These are phyloP conservation scores for Ferrisia virgata DNA, from an alignment of 2,888 invertebrate species.

Conservation along the genomic window DNA sequence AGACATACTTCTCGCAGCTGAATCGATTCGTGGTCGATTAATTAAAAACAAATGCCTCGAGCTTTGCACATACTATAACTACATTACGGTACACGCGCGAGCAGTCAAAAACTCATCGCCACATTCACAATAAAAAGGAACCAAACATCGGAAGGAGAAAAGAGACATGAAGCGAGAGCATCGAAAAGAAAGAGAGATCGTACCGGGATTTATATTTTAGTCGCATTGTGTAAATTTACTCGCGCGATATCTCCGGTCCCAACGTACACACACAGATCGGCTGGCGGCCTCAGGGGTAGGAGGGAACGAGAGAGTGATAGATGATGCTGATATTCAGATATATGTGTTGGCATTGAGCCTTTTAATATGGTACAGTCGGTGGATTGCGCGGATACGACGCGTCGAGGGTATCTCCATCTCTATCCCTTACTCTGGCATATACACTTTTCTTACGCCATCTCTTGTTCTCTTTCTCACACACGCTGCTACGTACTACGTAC, in stretches of 20 bases:
- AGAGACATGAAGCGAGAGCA: neutral
- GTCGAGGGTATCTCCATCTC: neutral
- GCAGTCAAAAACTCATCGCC: neutral
- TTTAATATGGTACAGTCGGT: neutral
- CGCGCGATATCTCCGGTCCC: neutral
- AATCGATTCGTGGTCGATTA: too few species aligned
- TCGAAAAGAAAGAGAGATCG: neutral
- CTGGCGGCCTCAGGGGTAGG: too few species aligned
- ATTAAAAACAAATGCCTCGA: too few species aligned
- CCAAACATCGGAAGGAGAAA: neutral
- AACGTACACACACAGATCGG: too few species aligned
- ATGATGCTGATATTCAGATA: conserved; percentile 1
- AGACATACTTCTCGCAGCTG: too few species aligned
- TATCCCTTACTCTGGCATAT: neutral
- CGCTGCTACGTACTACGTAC: too few species aligned
- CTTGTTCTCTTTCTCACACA: too few species aligned
- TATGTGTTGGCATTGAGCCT: conserved; percentile 13
- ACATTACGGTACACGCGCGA: too few species aligned
- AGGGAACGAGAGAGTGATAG: neutral
- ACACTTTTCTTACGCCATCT: too few species aligned
- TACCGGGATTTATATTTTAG: neutral
- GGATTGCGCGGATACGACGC: neutral
- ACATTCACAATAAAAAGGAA: neutral
- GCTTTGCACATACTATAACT: too few species aligned
- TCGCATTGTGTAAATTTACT: neutral